Evolutionary conservation across 2,113 vertebrate species (phyloP).

Genomic region (Tragulus kanchil): DNA sequence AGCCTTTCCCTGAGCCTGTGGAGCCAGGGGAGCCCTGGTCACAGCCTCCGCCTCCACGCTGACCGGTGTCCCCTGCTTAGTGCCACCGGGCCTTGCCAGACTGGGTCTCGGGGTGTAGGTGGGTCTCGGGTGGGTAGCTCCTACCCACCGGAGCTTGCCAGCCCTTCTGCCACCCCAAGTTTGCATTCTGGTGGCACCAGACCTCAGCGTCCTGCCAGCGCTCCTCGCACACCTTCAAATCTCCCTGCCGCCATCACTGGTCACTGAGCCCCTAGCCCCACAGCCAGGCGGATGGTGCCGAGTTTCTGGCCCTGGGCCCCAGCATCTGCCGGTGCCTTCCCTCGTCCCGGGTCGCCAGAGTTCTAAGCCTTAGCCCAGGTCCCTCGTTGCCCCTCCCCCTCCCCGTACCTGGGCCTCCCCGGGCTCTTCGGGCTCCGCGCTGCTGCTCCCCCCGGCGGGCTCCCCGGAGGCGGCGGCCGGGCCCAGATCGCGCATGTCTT

Average conservation of each 20-base stretch:
- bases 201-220: neutral
- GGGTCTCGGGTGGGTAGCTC: neutral
- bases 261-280: neutral
- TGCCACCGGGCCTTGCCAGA: neutral
- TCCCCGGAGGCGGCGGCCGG: slow-evolving; percentile 89
- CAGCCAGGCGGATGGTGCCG: neutral
- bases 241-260: neutral
- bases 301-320: neutral
- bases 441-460: slow-evolving; percentile 68
- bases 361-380: slow-evolving; percentile 66
- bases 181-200: neutral
- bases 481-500: slow-evolving; percentile 96
- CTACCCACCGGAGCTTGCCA: neutral
- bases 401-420: slow-evolving; percentile 81
- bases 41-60: neutral
- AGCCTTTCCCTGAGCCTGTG: neutral
- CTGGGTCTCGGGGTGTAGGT: neutral
- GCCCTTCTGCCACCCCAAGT: neutral
- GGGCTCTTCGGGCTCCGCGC: slow-evolving; percentile 81
- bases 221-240: slow-evolving; percentile 35
- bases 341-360: neutral
- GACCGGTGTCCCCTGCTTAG: neutral
- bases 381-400: slow-evolving; percentile 59
- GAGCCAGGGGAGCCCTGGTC: neutral
- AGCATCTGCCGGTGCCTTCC: slow-evolving; percentile 87